A percentile compares a stretch with the other conserved stretches of the same genome.
phyloP scores from a whole-genome alignment of 2,113 vertebrate genomes.

The Antidorcas marsupialis region DNA sequence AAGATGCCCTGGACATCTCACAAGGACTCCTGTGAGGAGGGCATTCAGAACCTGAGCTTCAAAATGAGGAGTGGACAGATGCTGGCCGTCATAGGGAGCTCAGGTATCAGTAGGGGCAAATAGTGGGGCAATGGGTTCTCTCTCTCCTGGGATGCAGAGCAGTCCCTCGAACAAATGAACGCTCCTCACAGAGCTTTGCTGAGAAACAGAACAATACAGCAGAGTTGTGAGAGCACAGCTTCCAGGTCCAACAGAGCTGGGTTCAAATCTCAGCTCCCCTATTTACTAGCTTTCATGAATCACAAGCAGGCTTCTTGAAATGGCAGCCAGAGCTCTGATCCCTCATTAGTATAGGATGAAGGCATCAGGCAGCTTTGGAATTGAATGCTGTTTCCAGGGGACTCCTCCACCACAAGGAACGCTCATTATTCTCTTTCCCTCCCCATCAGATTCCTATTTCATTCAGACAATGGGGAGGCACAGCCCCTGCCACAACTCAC shows the following conservation, averaged over 20 bases:
- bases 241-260: not conserved
- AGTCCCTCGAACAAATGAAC: not conserved
- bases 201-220: not conserved
- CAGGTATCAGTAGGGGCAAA: conserved; percentile 80
- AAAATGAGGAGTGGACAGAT: conserved; percentile 93
- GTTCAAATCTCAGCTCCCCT: not conserved
- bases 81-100: conserved; percentile 95
- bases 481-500: not conserved
- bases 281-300: not conserved
- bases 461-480: not conserved
- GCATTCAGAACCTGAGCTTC: conserved; percentile 90
- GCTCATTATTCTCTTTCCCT: not conserved
- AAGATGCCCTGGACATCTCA: conserved; percentile 89
- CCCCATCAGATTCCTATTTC: not conserved
- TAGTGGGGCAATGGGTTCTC: fast-evolving
- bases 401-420: not conserved
- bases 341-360: not conserved
- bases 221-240: not conserved
- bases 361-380: not conserved
- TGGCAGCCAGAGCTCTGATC: not conserved
- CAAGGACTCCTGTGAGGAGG: conserved; percentile 74
- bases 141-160: not conserved
- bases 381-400: not conserved
- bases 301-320: not conserved
- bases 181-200: not conserved